Evolutionary conservation across 1,140 invertebrate species (phyloP), one percentile per base, ranked within the genome.

Genomic region (Physella acuta): DNA sequence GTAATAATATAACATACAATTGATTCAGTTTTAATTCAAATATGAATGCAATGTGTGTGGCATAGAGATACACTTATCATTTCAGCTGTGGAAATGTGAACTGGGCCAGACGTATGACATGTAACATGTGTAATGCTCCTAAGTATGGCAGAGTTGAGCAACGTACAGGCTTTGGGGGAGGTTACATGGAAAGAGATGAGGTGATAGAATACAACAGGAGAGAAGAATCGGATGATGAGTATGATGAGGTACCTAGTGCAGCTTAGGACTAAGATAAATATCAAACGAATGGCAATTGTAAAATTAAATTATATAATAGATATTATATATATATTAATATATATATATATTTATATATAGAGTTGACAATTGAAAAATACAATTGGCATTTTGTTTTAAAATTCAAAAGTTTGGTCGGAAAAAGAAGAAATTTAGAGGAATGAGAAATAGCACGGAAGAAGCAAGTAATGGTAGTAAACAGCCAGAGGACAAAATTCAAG

Each of bases 101-200:
- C 84, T 99, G 98, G 98, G 97, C 97, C 17, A 88, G 97, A 69
- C 88, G 98, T 55, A 91, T 92, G 77, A 94, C 93, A 61, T 99
- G 98, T 84, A 99, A 99, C 85, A 94, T 99, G 88, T 99, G 98
- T 85, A 99, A 99, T 87, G 93, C 96, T 1, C 95, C 96, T 1
- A 99, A 98, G 86, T 87, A 81, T 77, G 83, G 80, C n/a, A 78
- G 80, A 70, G 85, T 80, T 14, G 81, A 82, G 70, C 74, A 80
- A 73, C 79, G 79, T 59, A 85, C 82, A 61, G 82, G 83, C 17
- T 82, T 79, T 79, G 83, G 83, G 31, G 83, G 83, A 49, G 83
- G 83, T 3, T 85, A 79, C 69, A 82, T 83, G 80, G 83, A 85
- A 61, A 73, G 83, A 72, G 82, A 84, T 74, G 82, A 84, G 71